Conservation (phyloP, 2,113 vertebrate genomes). For the Stegastes partitus region DNA sequence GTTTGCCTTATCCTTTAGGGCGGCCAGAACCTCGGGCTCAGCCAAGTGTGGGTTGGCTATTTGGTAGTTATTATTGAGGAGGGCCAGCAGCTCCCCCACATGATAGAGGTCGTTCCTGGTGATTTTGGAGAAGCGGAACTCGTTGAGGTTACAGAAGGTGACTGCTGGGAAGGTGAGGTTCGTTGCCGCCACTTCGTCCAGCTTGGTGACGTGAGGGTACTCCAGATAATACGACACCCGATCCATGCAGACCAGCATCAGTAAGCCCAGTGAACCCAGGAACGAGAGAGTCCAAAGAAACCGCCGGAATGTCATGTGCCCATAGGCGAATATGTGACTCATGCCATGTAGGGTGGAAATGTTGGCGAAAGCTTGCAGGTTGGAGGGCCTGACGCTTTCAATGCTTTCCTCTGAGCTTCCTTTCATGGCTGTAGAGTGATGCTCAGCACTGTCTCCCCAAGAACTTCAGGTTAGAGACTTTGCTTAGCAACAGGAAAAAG, state of each 20-base stretch:
- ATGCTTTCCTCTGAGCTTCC: slow-evolving; percentile 88
- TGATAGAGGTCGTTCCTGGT: slow-evolving; percentile 92
- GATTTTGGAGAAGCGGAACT: slow-evolving; percentile 91
- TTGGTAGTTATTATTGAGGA: slow-evolving; percentile 89
- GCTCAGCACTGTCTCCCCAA: slow-evolving; percentile 58
- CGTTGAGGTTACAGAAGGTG: slow-evolving; percentile 93
- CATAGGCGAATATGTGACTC: slow-evolving; percentile 91
- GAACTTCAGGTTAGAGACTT: slow-evolving; percentile 76
- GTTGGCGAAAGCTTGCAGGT: slow-evolving; percentile 90
- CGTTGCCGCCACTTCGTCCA: slow-evolving; percentile 87
- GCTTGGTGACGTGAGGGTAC: slow-evolving; percentile 88
- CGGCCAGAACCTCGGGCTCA: slow-evolving; percentile 87
- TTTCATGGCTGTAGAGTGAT: slow-evolving; percentile 82
- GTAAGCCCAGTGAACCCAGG: slow-evolving; percentile 86
- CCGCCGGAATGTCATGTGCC: slow-evolving; percentile 89
- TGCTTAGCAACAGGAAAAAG: slow-evolving; percentile 81
- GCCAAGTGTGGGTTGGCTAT: slow-evolving; percentile 88
- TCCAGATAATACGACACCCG: slow-evolving; percentile 89
- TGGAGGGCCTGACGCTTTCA: slow-evolving; percentile 84
- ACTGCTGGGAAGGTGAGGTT: slow-evolving; percentile 92
- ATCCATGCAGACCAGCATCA: slow-evolving; percentile 89
- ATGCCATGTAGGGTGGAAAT: slow-evolving; percentile 91
- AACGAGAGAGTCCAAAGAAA: slow-evolving; percentile 90
- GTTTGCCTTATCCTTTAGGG: slow-evolving; percentile 90
- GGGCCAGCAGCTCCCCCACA: slow-evolving; percentile 89